Conservation (phyloP, 2,797 vertebrate genomes). For the Heliangelus exortis region DNA sequence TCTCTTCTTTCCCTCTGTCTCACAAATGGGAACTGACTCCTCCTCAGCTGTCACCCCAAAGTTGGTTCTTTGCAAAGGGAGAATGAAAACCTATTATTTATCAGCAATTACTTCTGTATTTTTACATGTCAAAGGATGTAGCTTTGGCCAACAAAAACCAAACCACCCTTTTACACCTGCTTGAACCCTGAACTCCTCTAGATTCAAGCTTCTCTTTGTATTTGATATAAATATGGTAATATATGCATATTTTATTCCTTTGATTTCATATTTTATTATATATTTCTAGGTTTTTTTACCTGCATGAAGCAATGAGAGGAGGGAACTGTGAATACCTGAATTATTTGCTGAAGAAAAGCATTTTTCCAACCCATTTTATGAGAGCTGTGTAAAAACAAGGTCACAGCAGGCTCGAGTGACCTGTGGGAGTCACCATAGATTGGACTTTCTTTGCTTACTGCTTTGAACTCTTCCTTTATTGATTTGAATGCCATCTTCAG, state of each 20-base stretch:
- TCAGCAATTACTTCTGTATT: not conserved
- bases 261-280: accelerated
- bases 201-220: not conserved
- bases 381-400: not conserved
- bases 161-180: not conserved
- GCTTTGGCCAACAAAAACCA: not conserved
- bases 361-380: not conserved
- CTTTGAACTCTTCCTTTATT: not conserved
- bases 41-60: not conserved
- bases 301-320: not conserved
- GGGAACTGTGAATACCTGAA: not conserved
- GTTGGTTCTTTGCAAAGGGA: not conserved
- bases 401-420: not conserved
- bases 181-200: not conserved
- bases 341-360: not conserved
- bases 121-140: not conserved
- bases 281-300: not conserved
- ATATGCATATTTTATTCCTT: not conserved
- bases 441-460: not conserved
- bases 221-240: not conserved
- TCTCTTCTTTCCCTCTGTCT: not conserved
- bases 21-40: not conserved
- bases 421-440: not conserved
- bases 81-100: not conserved
- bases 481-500: slow-evolving; percentile 5